Percentiles rank a stretch among this genome's conserved stretches.
These are phyloP conservation scores for Leptinotarsa tumamoca DNA, from an alignment of 2,888 invertebrate genomes.

Conservation along the genomic window DNA sequence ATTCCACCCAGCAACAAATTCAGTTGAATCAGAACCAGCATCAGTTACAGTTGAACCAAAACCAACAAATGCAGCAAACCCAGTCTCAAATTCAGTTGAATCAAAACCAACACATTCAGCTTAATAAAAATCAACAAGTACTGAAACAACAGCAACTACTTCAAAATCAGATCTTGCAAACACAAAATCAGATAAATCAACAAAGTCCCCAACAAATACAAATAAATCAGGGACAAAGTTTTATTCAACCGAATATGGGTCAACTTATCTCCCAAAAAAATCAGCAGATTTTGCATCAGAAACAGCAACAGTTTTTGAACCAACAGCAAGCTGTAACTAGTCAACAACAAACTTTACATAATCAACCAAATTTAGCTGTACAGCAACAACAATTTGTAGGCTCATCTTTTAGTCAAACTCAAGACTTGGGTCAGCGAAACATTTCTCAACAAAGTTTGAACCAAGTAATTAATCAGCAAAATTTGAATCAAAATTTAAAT, in stretches of 20 bases:
- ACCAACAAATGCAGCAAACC: slow-evolving; percentile 35
- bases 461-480: slow-evolving; percentile 50
- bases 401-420: slow-evolving; percentile 60
- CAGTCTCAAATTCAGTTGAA: slow-evolving; percentile 30
- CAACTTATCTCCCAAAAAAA: slow-evolving; percentile 48
- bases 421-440: slow-evolving; percentile 46
- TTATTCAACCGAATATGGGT: slow-evolving; percentile 45
- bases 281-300: slow-evolving; percentile 51
- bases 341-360: slow-evolving; percentile 69
- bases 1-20: slow-evolving; percentile 60
- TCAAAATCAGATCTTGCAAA: slow-evolving; percentile 52
- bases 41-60: slow-evolving; percentile 44
- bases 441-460: slow-evolving; percentile 45
- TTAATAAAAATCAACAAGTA: slow-evolving; percentile 55
- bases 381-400: slow-evolving; percentile 67
- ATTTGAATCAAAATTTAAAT: slow-evolving; percentile 53
- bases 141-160: slow-evolving; percentile 46
- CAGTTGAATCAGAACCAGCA: slow-evolving; percentile 51
- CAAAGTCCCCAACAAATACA: slow-evolving; percentile 48
- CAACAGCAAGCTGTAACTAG: slow-evolving; percentile 46
- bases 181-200: slow-evolving; percentile 59
- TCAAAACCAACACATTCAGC: slow-evolving; percentile 58
- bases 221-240: slow-evolving; percentile 44
- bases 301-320: slow-evolving; percentile 46
- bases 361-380: slow-evolving; percentile 66